Base-by-base conservation (phyloP, 2,888 invertebrate species). In the Dolichopus griseipennis region DNA sequence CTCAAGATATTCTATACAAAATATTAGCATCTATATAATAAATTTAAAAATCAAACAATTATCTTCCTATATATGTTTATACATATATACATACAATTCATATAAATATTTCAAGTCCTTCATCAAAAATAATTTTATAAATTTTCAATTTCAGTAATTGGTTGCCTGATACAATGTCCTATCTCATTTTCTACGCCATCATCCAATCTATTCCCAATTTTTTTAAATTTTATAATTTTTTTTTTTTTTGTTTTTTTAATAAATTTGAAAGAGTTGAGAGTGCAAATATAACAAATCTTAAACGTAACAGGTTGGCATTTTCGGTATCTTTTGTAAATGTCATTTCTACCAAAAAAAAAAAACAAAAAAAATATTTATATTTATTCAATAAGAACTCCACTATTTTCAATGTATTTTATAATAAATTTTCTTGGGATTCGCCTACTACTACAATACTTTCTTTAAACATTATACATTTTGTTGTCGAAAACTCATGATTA, bases 281-380 rank as follows among this genome's bases (percentile, higher is more conserved):
- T 52, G 52, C 52, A 52, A 52, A 12, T 52, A 52, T 18, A 52
- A 52, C 52, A 52, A 52, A 52, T 52, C 52, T 52, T 52, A 52
- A 52, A 52, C 18, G 52, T 52, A 52, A 52, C 52, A 52, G 52
- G 52, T 52, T 52, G 52, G 52, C 52, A 52, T 52, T 52, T 52
- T 52, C 52, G 52, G 52, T n/a, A 52, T 52, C 52, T 52, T 52
- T 52, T 52, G 15, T 27, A 52, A 9, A 52, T 52, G 52, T 52
- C 52, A 52, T 52, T 52, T 52, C 52, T 7, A 52, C 52, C 52
- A 52, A 52, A 52, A 52, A 43, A 12, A 34, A 2, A 10, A 37
- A 27, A 27, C 27, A 27, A 27, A 27, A 27, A 27, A 27, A 27
- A 8, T 37, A 37, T 37, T 8, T 27, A 27, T 5, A 27, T 27